Evolutionary conservation across 2,888 invertebrate species (phyloP).

Genomic region (Abrostola triplasia): DNA sequence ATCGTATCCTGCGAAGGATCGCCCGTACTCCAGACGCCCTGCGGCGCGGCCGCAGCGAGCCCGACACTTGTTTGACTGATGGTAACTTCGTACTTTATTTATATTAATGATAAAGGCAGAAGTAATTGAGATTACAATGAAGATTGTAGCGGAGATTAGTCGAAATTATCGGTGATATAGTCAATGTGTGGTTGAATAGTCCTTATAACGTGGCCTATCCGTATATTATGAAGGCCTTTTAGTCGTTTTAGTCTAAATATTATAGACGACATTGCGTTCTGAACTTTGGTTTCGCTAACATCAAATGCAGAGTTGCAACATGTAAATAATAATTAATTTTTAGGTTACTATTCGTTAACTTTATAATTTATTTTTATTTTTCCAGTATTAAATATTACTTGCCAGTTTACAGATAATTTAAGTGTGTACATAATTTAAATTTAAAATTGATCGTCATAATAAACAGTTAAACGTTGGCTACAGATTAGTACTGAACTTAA

Average conservation of each 20-base stretch:
- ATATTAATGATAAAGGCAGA: constrained; percentile 39
- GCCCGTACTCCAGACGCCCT: constrained; percentile 21
- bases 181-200: constrained; percentile 62
- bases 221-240: constrained; percentile 54
- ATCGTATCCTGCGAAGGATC: constrained; percentile 16
- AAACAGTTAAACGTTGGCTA: constrained; percentile 56
- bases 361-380: constrained; percentile 77
- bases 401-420: constrained; percentile 78
- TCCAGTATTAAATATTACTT: constrained; percentile 85
- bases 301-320: constrained; percentile 38
- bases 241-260: constrained; percentile 55
- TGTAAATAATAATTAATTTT: constrained; percentile 56
- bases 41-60: constrained; percentile 15
- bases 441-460: constrained; percentile 66
- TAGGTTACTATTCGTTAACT: constrained; percentile 67
- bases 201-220: constrained; percentile 57
- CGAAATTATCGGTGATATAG: constrained; percentile 55
- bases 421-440: constrained; percentile 75
- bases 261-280: constrained; percentile 35
- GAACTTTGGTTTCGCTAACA: constrained; percentile 45
- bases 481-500: constrained; percentile 54
- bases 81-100: constrained; percentile 64
- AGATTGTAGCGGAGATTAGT: constrained; percentile 59
- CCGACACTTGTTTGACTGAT: constrained; percentile 59
- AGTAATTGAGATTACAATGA: constrained; percentile 58